phyloP scores from a whole-genome alignment of 2,113 vertebrate species.

The Castor canadensis region DNA sequence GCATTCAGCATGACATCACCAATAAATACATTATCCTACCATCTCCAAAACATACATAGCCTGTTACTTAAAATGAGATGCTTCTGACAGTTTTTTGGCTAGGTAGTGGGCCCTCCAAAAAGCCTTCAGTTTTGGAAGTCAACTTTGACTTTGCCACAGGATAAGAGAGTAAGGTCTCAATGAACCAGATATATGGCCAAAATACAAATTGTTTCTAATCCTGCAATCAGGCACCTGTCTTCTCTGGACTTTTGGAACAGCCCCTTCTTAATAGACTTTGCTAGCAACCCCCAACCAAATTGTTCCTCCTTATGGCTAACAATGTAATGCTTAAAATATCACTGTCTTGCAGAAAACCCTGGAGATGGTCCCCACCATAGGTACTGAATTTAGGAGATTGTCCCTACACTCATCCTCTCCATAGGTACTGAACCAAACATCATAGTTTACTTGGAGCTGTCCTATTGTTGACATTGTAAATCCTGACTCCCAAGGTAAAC shows the following conservation, averaged over 20 bases:
- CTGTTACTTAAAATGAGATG: not conserved
- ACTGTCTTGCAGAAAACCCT: not conserved
- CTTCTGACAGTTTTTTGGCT: not conserved
- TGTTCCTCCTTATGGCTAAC: not conserved
- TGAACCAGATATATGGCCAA: not conserved
- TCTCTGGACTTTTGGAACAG: not conserved
- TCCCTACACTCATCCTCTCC: not conserved
- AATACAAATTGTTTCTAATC: not conserved
- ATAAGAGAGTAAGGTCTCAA: not conserved
- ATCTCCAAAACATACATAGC: not conserved
- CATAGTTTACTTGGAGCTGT: not conserved
- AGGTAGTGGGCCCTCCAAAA: not conserved
- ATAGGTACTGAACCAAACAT: not conserved
- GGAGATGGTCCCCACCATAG: not conserved
- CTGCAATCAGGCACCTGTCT: not conserved
- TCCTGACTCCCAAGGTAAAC: not conserved
- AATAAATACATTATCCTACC: not conserved
- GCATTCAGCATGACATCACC: not conserved
- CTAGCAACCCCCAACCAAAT: fast-evolving
- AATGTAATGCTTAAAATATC: not conserved
- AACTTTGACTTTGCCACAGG: not conserved
- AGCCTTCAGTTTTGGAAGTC: not conserved
- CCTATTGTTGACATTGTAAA: not conserved
- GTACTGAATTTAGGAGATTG: too few species aligned
- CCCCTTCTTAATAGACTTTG: not conserved